Base-by-base conservation (phyloP, 2,888 invertebrate genomes). In the Nomada fabriciana region DNA sequence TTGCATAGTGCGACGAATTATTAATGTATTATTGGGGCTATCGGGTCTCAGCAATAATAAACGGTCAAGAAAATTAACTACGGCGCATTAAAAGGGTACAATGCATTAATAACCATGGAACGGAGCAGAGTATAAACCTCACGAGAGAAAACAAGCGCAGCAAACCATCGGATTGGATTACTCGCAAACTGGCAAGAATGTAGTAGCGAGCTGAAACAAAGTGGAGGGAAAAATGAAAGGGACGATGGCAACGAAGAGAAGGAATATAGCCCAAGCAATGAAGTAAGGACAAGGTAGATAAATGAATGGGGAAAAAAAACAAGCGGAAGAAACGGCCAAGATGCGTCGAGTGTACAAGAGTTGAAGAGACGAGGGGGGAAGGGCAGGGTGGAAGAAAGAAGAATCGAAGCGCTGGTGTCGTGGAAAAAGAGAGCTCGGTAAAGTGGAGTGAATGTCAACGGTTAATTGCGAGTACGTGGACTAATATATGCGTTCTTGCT, bases 381-480 rank as follows among this genome's bases (percentile, higher is more conserved):
- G 23, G 52, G 13, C 36, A 71, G 65, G 72, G 15, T 29, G 63
- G 52, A 75, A 55, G 77, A 53, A 20, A 77, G 42, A 76, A 75
- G 67, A 80, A 76, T 55, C 75, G 83, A 80, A 79, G 76, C 76
- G 82, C 75, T 86, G 57, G 65, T 63, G 76, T 60, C 73, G 65
- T 42, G 76, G 73, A 73, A 76, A 80, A 77, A 85, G 73, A 60
- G 82, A 76, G 59, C 69, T 64, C 65, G 36, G 72, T 59, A 64
- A 82, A 84, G 76, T 85, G 79, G 72, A 86, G 87, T 87, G 90
- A 89, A 90, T 89, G 90, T 90, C 90, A 90, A 89, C 87, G 84
- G 86, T 89, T 90, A 90, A 90, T 90, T 88, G 85, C 90, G 83
- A 80, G 83, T 84, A 77, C 80, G 55, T 61, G 83, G 81, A 79